phyloP scores from a whole-genome alignment of 2,888 invertebrate genomes.

The Helobdella robusta region DNA sequence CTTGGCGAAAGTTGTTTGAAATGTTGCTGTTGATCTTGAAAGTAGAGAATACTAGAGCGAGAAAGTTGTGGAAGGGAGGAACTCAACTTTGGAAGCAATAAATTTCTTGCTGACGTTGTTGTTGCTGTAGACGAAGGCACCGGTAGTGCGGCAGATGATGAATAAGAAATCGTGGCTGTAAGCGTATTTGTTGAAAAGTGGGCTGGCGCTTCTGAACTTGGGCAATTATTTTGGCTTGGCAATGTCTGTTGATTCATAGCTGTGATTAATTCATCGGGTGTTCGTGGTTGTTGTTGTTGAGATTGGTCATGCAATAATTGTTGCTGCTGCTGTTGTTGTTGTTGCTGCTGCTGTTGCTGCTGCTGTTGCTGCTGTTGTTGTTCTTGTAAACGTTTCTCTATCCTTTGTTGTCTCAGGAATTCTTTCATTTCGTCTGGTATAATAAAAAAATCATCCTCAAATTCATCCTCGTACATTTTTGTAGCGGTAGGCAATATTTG shows the following conservation, averaged over 20 bases:
- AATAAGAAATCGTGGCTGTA: too few species aligned
- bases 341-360: constrained; percentile 20
- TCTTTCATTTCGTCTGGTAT: constrained; percentile 23
- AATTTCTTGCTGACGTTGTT: constrained; percentile 7
- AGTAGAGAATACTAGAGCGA: not conserved
- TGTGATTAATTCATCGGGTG: too few species aligned
- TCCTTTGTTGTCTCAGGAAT: constrained; percentile 19
- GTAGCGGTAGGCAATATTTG: too few species aligned
- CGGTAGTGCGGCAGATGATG: too few species aligned
- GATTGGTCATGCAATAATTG: not conserved
- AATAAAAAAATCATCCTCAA: constrained; percentile 16
- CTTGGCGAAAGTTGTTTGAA: not conserved
- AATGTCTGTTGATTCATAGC: too few species aligned
- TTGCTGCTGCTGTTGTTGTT: not conserved
- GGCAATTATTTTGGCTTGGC: too few species aligned
- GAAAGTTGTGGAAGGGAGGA: not conserved
- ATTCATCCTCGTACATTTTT: constrained; percentile 7
- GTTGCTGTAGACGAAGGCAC: not conserved
- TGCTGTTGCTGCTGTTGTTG: constrained; percentile 32
- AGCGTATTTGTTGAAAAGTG: too few species aligned
- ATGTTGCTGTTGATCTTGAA: constrained; percentile 5
- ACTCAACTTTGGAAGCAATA: not conserved
- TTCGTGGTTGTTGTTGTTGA: not conserved
- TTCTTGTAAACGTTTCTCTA: not conserved
- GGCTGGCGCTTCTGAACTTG: too few species aligned